Evolutionary conservation across 2,113 vertebrate genomes (phyloP), one percentile per base, ranked within the genome.

Genomic region (Puntigrus tetrazona): DNA sequence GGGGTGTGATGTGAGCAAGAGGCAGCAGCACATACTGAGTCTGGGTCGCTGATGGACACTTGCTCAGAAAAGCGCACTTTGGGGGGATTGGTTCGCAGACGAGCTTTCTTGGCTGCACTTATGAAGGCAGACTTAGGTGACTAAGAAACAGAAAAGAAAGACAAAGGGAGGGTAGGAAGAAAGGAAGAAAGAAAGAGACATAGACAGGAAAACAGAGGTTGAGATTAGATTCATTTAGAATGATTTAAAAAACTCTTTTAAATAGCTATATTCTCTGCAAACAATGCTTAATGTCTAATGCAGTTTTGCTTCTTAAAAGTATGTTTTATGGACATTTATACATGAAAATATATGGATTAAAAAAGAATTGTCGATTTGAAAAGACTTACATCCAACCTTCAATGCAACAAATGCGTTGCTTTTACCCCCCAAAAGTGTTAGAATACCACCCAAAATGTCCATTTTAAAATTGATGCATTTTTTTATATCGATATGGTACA

Each of bases 121-220:
- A 99, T 99, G 94, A 99, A 99, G 93, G 98, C 98, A 86, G 97
- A 98, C 92, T 98, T 99, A 84, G 97, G 97, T 90, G 97, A 98
- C 98, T 99, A 91, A 70, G 63, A 81, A 80, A 81, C 78, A 55
- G 84, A 79, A 89, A 88, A 82, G 91, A 80, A 81, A 81, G 69
- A 86, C 79, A 89, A 88, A 82, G 91, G 87, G 78, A 61, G 87
- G 75, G 69, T 87, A 63, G 85, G 76, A 72, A 67, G 73, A 31
- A 63, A 61, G 47, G 36, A 77, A 89, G 67, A 86, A 20, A 69
- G 34, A 69, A 22, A 89, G 45, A 69, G 78, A 74, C 25, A 89
- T 57, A 69, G 78, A 74, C 25, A 27, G 36, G 6, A 73, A 78
- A 61, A 61, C 25, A 59, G 3, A 78, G n/a, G 55, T 78, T 59